Evolutionary conservation across 2,888 invertebrate genomes (phyloP).

Genomic region (Baccha elongata): DNA sequence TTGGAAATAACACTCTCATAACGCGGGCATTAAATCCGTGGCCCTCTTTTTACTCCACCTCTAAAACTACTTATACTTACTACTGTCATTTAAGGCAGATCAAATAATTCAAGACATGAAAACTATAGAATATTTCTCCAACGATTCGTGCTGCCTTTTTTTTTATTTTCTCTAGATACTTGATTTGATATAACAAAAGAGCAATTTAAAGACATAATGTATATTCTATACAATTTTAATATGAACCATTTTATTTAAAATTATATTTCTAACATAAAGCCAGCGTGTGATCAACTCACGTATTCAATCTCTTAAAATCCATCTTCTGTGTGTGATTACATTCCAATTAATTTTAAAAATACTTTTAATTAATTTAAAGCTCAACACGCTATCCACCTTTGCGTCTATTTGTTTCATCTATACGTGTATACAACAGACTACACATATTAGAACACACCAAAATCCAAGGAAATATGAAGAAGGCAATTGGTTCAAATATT

Average conservation of each 20-base stretch:
- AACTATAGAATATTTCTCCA: no score
- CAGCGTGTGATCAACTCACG: conserved; percentile 57
- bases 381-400: conserved; percentile 34
- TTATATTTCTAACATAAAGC: conserved; percentile 39
- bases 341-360: conserved; percentile 70
- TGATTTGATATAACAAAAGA: no score
- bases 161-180: no score
- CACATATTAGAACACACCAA: background rate
- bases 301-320: conserved; percentile 35
- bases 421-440: background rate
- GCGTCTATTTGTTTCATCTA: background rate
- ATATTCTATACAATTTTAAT: no score
- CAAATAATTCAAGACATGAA: no score
- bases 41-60: no score
- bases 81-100: no score
- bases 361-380: conserved; percentile 71
- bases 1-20: no score
- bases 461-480: conserved; percentile 41
- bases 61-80: no score
- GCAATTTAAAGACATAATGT: no score
- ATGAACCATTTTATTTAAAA: background rate
- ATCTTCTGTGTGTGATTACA: conserved; percentile 41
- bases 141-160: no score
- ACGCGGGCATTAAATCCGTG: no score
- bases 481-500: conserved; percentile 44